Evolutionary conservation across 2,888 invertebrate genomes (phyloP).

Genomic region (Brachypterus glaber): DNA sequence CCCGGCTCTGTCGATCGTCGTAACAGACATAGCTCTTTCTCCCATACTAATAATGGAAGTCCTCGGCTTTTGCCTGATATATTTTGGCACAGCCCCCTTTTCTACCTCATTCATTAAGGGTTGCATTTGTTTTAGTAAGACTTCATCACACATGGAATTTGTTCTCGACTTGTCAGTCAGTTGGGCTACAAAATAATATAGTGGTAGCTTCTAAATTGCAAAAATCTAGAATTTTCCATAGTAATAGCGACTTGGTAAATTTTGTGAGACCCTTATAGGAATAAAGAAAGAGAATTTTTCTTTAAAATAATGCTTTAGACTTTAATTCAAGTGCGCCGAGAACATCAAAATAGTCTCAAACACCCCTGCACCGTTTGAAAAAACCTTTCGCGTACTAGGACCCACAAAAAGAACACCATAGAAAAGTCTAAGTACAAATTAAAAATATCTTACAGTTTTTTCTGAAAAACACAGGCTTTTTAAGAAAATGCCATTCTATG

Average conservation of each 20-base stretch:
- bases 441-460: constrained; percentile 3
- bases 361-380: too few species aligned
- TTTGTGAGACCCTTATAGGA: too few species aligned
- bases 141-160: constrained; percentile 13
- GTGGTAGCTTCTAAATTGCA: too few species aligned
- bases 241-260: too few species aligned
- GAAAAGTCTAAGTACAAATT: background rate
- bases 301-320: too few species aligned
- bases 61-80: constrained; percentile 17
- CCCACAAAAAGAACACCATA: too few species aligned
- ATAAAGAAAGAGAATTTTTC: too few species aligned
- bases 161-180: background rate
- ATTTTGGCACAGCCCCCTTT: constrained; percentile 10
- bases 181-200: constrained; percentile 8
- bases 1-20: too few species aligned
- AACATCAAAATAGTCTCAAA: too few species aligned
- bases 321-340: too few species aligned
- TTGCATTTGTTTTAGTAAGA: constrained; percentile 13
- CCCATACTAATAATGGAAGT: constrained; percentile 30
- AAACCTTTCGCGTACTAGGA: too few species aligned
- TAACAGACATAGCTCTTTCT: constrained; percentile 27
- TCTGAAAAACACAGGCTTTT: constrained; percentile 21
- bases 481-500: constrained; percentile 58
- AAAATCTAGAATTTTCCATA: too few species aligned
- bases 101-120: constrained; percentile 15